phyloP scores from a whole-genome alignment of 1,140 invertebrate species.

The Dendroctonus ponderosae region DNA sequence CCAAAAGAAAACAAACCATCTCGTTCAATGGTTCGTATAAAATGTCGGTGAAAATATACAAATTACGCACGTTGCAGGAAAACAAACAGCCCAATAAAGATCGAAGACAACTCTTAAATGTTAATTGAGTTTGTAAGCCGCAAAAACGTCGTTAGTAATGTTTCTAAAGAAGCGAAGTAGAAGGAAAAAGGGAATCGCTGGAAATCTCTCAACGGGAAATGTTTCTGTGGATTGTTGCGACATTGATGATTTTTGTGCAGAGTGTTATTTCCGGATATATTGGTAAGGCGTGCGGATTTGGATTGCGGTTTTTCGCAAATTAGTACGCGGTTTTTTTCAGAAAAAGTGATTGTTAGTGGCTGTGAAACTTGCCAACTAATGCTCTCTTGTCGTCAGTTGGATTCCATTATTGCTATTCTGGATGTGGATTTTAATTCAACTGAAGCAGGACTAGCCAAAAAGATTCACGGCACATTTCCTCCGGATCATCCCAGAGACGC shows the following conservation, averaged over 20 bases:
- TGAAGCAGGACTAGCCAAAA: constrained; percentile 7
- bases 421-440: constrained; percentile 35
- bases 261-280: constrained; percentile 24
- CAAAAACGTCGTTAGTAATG: constrained; percentile 16
- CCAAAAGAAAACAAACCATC: too few species aligned
- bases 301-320: background rate
- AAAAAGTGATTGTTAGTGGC: constrained; percentile 43
- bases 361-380: constrained; percentile 43
- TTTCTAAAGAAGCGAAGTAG: constrained; percentile 25
- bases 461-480: constrained; percentile 28
- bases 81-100: constrained; percentile 3
- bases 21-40: too few species aligned
- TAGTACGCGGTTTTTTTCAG: constrained; percentile 32
- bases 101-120: constrained; percentile 15
- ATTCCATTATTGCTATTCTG: constrained; percentile 44
- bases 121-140: constrained; percentile 3
- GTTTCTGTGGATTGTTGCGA: constrained; percentile 10
- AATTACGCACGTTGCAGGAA: constrained; percentile 21
- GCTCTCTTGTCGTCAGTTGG: constrained; percentile 44
- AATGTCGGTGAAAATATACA: constrained; percentile 8
- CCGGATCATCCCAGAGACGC: constrained; percentile 39
- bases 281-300: constrained; percentile 13
- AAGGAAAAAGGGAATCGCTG: constrained; percentile 13
- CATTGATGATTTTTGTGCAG: constrained; percentile 16
- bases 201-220: constrained; percentile 4